Evolutionary conservation across 2,113 vertebrate genomes (phyloP), one percentile per base, ranked within the genome.

Genomic region (Clarias batrachus): DNA sequence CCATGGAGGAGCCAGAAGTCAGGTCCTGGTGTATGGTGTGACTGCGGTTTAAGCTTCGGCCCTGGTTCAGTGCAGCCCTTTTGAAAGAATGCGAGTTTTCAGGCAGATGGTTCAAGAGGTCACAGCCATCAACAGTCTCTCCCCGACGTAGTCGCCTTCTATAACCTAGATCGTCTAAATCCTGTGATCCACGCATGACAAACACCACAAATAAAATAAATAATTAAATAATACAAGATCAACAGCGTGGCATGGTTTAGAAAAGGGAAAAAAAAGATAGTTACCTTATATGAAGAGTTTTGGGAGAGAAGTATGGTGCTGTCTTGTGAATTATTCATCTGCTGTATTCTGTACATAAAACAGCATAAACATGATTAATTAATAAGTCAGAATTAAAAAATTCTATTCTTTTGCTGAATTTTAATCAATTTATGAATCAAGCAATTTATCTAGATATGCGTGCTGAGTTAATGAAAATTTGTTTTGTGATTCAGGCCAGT

Each of bases 1-100:
- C 81, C 56, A 1, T 73, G 0, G 4, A 66, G 2, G 66, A 84
- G 84, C n/a, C 37, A 17, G 60, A 41, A 48, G 79, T 81, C 82
- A 89, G 86, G 65, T 87, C 85, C 66, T 90, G 87, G 63, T 30
- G 88, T 90, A 23, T 92, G 0, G 96, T 97, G 91, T 96, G 96
- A 54, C 96, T 95, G 60, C 95, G 94, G 48, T 92, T 90, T 90
- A 94, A 81, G 1, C 90, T 86, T 48, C 89, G 91, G 19, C 88
- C 94, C 37, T 88, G 84, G 70, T 48, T 54, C 41, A 41, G 88
- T 4, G 57, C 13, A 1, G 57, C 52, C 0, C 37, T 90, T 81
- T 71, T 79, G 33, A 4, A 59, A 0, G 86, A 30, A 74, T 76
- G 65, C 27, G 88, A 89, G 2, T 19, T 25, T 41, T 81, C 60